Evolutionary conservation across 2,797 vertebrate species (phyloP).

Genomic region (Phataginus tricuspis): DNA sequence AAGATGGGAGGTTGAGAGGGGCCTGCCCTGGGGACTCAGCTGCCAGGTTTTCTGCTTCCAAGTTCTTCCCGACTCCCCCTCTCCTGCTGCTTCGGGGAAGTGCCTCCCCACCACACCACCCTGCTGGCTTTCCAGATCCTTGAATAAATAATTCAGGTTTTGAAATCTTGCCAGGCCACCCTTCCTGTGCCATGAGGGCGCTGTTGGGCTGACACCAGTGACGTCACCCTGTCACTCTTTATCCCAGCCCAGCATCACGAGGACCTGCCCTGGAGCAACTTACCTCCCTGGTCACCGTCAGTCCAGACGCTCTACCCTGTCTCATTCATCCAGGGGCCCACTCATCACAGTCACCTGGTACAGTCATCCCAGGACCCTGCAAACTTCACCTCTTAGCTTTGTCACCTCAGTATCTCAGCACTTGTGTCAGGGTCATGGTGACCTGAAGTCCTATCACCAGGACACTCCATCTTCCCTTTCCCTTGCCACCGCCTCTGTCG

Average conservation of each 20-base stretch:
- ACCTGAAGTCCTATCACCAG: conserved; percentile 34
- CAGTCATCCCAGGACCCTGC: neutral
- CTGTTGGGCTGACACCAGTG: conserved; percentile 52
- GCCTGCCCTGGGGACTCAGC: neutral
- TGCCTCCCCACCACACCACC: neutral
- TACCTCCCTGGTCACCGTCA: neutral
- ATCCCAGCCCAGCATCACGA: conserved; percentile 38
- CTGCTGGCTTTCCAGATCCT: conserved; percentile 65
- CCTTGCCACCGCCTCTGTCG: neutral
- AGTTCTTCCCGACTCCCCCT: conserved; percentile 64
- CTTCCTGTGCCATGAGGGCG: neutral
- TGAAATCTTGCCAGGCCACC: conserved; percentile 65
- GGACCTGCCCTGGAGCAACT: conserved; percentile 48
- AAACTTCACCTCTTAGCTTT: neutral
- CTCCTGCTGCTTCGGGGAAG: conserved; percentile 72
- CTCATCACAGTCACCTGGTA: neutral
- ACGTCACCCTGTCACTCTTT: conserved; percentile 42
- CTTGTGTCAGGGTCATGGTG: conserved; percentile 38
- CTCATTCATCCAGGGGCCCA: neutral
- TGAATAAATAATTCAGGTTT: conserved; percentile 79
- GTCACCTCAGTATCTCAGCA: conserved; percentile 6
- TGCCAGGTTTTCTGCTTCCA: conserved; percentile 50
- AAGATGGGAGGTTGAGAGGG: neutral
- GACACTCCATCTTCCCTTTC: neutral
- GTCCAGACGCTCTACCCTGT: neutral